These are phyloP conservation scores for Leucopternis melanops DNA, from an alignment of 2,113 vertebrate species.

Conservation along the genomic window DNA sequence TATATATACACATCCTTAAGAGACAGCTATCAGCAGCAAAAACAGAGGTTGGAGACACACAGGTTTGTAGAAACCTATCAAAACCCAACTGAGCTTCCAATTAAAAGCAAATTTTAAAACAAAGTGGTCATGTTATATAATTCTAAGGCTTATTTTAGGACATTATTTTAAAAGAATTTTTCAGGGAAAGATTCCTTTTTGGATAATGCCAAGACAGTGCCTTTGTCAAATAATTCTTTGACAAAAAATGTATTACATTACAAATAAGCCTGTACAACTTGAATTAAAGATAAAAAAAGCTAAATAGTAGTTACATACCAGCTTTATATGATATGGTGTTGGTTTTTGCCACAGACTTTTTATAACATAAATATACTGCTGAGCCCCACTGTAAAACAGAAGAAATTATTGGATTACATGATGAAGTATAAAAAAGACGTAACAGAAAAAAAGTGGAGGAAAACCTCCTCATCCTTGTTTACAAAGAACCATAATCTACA, in stretches of 20 bases:
- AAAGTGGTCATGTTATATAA: neutral
- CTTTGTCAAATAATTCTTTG: neutral
- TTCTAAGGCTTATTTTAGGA: neutral
- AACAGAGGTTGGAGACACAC: neutral
- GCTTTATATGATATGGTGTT: slow-evolving; percentile 97
- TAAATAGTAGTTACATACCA: slow-evolving; percentile 75
- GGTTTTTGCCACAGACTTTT: slow-evolving; percentile 97
- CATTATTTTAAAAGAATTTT: neutral
- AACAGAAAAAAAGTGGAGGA: neutral
- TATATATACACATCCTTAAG: neutral
- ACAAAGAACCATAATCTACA: neutral
- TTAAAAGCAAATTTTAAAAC: neutral
- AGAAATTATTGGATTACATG: neutral
- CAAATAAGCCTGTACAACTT: neutral
- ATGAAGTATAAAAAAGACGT: neutral
- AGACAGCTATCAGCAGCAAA: neutral
- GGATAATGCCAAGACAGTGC: neutral
- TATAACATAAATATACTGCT: slow-evolving; percentile 94
- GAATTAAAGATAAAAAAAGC: neutral
- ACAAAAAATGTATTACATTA: neutral
- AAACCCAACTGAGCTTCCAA: neutral
- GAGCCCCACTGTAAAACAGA: slow-evolving; percentile 89
- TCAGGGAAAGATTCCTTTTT: neutral
- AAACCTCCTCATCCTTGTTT: neutral
- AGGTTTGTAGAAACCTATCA: neutral